phyloP scores from a whole-genome alignment of 2,797 vertebrate genomes.

The Pangasius sanitwongsei region DNA sequence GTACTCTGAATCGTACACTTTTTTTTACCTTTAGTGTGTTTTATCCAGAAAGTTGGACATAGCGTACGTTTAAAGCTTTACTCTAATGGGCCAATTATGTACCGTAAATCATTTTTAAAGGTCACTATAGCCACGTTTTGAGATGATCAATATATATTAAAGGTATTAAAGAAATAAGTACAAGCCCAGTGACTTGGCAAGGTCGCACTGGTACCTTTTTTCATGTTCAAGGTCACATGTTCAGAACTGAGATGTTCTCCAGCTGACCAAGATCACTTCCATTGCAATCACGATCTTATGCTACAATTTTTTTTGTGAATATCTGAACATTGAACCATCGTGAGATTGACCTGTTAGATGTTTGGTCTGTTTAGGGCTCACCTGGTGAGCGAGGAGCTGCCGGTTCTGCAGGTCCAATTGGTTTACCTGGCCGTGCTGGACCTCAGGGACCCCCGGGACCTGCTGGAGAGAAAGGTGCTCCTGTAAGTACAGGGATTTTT shows the following conservation, averaged over 20 bases:
- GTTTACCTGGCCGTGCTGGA: constrained; percentile 90
- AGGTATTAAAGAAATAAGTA: neutral
- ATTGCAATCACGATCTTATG: neutral
- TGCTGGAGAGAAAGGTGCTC: constrained; percentile 95
- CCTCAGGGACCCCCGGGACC: constrained; percentile 96
- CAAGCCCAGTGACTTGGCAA: neutral
- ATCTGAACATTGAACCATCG: neutral
- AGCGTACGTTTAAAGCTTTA: neutral
- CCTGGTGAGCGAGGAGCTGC: constrained; percentile 93
- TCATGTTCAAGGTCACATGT: neutral
- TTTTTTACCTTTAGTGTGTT: neutral
- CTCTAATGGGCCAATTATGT: neutral
- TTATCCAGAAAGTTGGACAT: neutral
- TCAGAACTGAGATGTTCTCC: neutral
- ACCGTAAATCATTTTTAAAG: neutral
- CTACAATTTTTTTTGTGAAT: neutral
- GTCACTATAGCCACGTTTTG: neutral
- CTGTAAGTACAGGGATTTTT: constrained; percentile 78
- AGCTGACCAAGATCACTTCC: neutral
- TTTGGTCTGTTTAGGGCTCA: constrained; percentile 80
- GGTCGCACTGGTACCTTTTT: neutral
- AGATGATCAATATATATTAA: neutral
- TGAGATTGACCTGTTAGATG: neutral
- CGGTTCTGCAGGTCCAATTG: constrained; percentile 90
- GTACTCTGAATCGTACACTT: neutral